phyloP scores from a whole-genome alignment of 1,140 invertebrate genomes.

The Calliopsis andreniformis region DNA sequence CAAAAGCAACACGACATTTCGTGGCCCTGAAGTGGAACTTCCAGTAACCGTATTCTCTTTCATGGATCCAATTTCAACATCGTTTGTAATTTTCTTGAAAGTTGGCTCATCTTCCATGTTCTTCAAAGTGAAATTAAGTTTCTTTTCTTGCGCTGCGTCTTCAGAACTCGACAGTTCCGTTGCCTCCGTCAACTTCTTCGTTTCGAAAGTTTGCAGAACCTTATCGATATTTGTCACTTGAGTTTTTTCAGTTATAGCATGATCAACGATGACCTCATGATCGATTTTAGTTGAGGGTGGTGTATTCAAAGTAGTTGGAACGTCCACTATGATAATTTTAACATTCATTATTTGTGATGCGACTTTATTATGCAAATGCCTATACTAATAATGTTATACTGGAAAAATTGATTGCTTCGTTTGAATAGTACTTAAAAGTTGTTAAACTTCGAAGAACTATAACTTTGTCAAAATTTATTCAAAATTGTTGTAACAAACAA shows the following conservation, averaged over 20 bases:
- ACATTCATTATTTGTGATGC: neutral
- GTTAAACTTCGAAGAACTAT: no score
- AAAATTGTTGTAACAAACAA: no score
- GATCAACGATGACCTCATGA: constrained; percentile 26
- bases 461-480: no score
- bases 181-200: constrained; percentile 3
- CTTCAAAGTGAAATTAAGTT: neutral
- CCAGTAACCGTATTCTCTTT: neutral
- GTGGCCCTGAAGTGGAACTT: neutral
- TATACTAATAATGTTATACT: no score
- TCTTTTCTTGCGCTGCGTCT: neutral
- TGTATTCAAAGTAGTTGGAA: constrained; percentile 40
- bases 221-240: constrained; percentile 40
- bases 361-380: no score
- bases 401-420: no score
- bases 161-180: neutral
- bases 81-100: neutral
- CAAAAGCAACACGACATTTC: constrained; percentile 66
- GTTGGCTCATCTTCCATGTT: neutral
- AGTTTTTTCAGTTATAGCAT: constrained; percentile 21
- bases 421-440: neutral
- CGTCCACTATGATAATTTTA: neutral
- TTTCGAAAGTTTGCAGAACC: constrained; percentile 30
- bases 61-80: neutral
- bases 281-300: constrained; percentile 33